Evolutionary conservation across 2,888 invertebrate genomes (phyloP), one percentile per base, ranked within the genome.

Genomic region (Epinotia demarniana): DNA sequence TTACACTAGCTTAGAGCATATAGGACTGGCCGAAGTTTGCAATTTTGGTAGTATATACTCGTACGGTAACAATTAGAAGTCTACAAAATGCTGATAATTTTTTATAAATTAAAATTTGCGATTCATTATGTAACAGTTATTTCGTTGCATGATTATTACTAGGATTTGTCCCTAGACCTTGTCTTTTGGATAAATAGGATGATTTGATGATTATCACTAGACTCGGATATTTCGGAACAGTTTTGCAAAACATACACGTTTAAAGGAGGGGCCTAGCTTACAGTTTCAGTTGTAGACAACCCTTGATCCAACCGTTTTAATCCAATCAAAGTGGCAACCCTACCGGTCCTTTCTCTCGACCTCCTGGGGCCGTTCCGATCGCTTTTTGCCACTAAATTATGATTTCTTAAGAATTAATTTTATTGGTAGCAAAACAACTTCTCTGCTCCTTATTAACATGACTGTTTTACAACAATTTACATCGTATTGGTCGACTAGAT

Each of bases 301-400:
- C 33, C 39, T 39, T 39, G 9, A 39, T 39, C 8, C 9, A 39
- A 9, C 39, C 39, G 57, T 39, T 39, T 66, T n/a, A 55, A 61
- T 61, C 67, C 23, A 60, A 72, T 72, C 66, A 61, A 67, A 39
- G 53, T 23, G 55, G 55, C 53, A 73, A 53, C 73, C 73, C 67
- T 73, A 23, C 12, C 13, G 43, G 27, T 8, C 73, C 62, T 71
- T 53, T 6, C 13, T 46, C 39, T 23, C 49, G 12, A 53, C 27
- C 57, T 63, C 63, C 19, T 46, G 69, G 61, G 64, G 12, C 53
- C 58, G 64, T 63, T 75, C 60, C 64, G 49, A 64, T 70, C 70
- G 70, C 70, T 60, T 75, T 70, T 53, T 64, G 58, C 74, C 63
- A 63, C 57, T 74, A 53, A 74, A 75, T 70, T 63, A 57, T 58